Percentiles rank a stretch among this genome's conserved stretches.
Evolutionary conservation across 2,888 invertebrate genomes (phyloP).

Genomic region (Cabera pusaria): DNA sequence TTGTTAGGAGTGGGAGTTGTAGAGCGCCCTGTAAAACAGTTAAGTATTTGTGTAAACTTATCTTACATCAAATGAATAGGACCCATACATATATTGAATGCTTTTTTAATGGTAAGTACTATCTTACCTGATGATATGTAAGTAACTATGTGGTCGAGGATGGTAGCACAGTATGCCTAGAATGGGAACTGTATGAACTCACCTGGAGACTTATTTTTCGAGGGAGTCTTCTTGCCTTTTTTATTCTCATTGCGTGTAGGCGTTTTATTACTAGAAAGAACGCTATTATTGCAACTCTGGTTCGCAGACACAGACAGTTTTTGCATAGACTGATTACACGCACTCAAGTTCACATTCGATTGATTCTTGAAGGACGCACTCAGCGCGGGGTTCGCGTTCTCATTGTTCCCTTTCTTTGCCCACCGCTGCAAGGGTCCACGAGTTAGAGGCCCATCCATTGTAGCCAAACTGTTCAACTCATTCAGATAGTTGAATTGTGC

Average conservation of each 20-base stretch:
- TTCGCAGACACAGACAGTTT: slow-evolving; percentile 84
- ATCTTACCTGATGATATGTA: too few species aligned
- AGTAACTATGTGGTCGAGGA: too few species aligned
- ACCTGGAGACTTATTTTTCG: slow-evolving; percentile 87
- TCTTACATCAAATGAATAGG: too few species aligned
- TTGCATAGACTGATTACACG: slow-evolving; percentile 86
- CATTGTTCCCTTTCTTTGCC: slow-evolving; percentile 88
- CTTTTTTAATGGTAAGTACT: too few species aligned
- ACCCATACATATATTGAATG: too few species aligned
- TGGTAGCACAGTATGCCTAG: too few species aligned
- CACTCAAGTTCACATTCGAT: slow-evolving; percentile 81
- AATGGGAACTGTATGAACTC: too few species aligned
- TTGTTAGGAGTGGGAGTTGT: slow-evolving; percentile 87
- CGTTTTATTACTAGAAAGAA: slow-evolving; percentile 81
- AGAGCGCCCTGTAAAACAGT: slow-evolving; percentile 62
- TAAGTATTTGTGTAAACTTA: too few species aligned
- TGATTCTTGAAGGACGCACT: slow-evolving; percentile 72
- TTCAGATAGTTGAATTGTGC: slow-evolving; percentile 91
- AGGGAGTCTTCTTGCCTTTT: slow-evolving; percentile 86
- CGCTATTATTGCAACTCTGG: slow-evolving; percentile 80
- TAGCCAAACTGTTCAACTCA: slow-evolving; percentile 89
- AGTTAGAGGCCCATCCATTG: slow-evolving; percentile 90
- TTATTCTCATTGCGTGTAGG: slow-evolving; percentile 78
- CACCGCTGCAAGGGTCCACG: slow-evolving; percentile 91
- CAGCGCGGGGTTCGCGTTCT: slow-evolving; percentile 78